Percentiles rank a stretch among this genome's conserved stretches.
Conservation (phyloP, 2,888 invertebrate genomes). For the Sesamia inferens region DNA sequence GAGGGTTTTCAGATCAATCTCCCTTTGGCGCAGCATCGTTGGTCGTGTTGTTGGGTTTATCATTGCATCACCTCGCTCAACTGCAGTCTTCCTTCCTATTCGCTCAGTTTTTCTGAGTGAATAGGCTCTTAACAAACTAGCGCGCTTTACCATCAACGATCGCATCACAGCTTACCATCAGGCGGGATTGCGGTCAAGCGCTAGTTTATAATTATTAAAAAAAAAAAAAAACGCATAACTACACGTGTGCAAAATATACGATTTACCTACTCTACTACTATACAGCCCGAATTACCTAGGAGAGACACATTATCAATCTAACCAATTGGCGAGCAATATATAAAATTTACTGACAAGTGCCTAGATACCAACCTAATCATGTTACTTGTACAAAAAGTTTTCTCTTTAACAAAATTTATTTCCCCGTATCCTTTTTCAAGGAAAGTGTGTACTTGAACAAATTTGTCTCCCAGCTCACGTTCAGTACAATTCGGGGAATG, state of each 20-base stretch:
- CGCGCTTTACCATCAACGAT: too few species aligned
- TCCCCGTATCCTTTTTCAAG: constrained; percentile 72
- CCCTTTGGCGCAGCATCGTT: too few species aligned
- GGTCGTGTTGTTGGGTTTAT: too few species aligned
- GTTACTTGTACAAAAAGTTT: constrained; percentile 64
- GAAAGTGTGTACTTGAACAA: constrained; percentile 71
- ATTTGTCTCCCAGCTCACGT: constrained; percentile 80
- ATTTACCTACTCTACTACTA: neutral
- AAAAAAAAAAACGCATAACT: too few species aligned
- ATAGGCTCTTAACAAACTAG: too few species aligned
- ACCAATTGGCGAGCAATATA: constrained; percentile 42
- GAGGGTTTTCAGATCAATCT: too few species aligned
- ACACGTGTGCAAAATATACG: neutral
- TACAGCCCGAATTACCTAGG: neutral
- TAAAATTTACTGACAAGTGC: constrained; percentile 29
- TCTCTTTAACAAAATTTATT: constrained; percentile 71
- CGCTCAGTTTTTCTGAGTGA: too few species aligned
- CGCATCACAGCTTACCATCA: too few species aligned
- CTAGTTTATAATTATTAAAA: too few species aligned
- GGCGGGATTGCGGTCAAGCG: too few species aligned
- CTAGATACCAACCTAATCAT: constrained; percentile 36
- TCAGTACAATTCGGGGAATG: constrained; percentile 76
- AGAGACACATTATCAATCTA: constrained; percentile 8
- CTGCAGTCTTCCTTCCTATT: too few species aligned
- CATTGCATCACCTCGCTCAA: too few species aligned